Base-by-base conservation (phyloP, 2,888 invertebrate species). In the Amorpha juglandis region DNA sequence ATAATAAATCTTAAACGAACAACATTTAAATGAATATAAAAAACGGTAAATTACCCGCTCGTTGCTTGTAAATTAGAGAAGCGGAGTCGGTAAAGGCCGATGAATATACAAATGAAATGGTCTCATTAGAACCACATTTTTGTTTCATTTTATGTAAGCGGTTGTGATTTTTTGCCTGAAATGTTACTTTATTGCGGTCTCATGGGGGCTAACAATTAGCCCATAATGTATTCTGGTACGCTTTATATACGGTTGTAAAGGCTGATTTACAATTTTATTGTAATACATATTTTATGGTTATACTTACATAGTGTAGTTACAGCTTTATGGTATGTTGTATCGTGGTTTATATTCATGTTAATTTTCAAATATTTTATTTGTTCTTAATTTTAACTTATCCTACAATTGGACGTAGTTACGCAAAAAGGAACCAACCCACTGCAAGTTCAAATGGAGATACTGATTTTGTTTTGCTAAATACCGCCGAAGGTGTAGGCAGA, bases 31-130 rank as follows among this genome's bases (percentile, higher is more conserved):
- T 50, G 19, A 50, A 50, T 50, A 50, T 45, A 45, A 45, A 50
- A 19, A 50, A 19, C n/a, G 50, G 19, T 50, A 19, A 50, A 50
- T 58, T 38, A 16, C 58, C 16, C 58, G 58, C 58, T 58, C 38
- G 58, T 58, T 58, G 58, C 58, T 42, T 58, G 19, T 58, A 58
- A 58, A 58, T 58, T 58, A 58, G 38, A 19, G 19, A 38, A 21
- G 11, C 42, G 58, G 55, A 38, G 55, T 38, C 19, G 38, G 58
- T 38, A 53, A 53, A 38, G 9, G 38, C 58, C 58, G 58, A 58
- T 58, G 58, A 58, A 58, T 58, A 58, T 58, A 58, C 58, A 58
- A 58, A 58, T 58, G 38, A 58, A 53, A 58, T 42, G 58, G 38
- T 16, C 58, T 58, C 58, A 58, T 58, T 58, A 58, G 19, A 42